phyloP scores from a whole-genome alignment of 2,113 vertebrate genomes.

The Siniperca knerii region DNA sequence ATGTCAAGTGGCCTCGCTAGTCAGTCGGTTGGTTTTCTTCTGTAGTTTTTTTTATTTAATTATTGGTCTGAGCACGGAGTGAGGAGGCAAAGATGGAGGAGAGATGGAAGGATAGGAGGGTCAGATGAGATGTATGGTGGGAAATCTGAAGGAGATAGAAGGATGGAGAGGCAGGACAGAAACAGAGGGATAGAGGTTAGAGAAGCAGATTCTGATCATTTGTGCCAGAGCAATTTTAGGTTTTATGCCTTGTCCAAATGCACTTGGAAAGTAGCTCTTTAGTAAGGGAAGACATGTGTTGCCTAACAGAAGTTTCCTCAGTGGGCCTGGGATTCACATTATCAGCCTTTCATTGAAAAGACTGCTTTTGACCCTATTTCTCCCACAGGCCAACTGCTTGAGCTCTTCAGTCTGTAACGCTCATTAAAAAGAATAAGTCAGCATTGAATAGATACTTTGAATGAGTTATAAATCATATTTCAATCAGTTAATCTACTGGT shows the following conservation, averaged over 20 bases:
- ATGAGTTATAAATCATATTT: not conserved
- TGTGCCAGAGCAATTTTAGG: not conserved
- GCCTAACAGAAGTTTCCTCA: not conserved
- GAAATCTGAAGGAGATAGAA: conserved; percentile 7
- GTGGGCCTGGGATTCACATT: not conserved
- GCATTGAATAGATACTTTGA: not conserved
- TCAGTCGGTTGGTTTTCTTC: conserved; percentile 29
- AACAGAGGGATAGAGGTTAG: not conserved
- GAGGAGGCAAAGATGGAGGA: conserved; percentile 25
- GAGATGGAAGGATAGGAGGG: conserved; percentile 28
- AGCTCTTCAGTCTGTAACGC: not conserved
- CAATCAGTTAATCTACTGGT: not conserved
- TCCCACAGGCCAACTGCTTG: not conserved
- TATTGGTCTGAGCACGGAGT: conserved; percentile 42
- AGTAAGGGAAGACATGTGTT: not conserved
- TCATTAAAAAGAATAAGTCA: not conserved
- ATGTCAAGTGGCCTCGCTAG: conserved; percentile 86
- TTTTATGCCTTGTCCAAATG: not conserved
- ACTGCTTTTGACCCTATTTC: not conserved
- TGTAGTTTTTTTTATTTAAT: conserved; percentile 50
- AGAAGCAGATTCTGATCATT: conserved; percentile 21
- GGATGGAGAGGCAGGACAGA: not conserved
- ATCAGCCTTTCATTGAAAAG: not conserved
- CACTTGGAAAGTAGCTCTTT: not conserved
- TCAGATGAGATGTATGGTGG: conserved; percentile 17